Base-by-base conservation (phyloP, 2,888 invertebrate genomes). In the Odontocerum albicorne region DNA sequence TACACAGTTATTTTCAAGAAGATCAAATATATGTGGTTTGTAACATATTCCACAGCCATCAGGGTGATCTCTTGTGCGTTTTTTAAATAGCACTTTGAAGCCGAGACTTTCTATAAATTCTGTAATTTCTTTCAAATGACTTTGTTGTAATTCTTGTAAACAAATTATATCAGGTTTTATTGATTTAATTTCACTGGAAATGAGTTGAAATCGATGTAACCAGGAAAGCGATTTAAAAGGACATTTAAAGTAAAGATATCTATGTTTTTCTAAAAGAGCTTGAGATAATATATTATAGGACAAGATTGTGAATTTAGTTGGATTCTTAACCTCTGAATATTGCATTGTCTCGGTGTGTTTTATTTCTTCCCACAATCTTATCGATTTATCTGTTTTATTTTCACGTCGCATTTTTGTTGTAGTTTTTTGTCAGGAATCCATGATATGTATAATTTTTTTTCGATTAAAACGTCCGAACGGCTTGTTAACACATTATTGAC, bases 1-100 rank as follows among this genome's bases (percentile, higher is more conserved):
- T 36, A 92, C 88, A 40, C 79, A 79, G 0, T 80, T 70, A 49
- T 83, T 76, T 39, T 86, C 83, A 4, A 86, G 65, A 50, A 93
- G 68, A 38, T 80, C 72, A 63, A 97, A 90, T 50, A 83, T 74
- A 15, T 80, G 72, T 6, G 71, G 69, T 64, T 86, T 88, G 69
- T 85, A 96, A 67, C 92, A 89, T 35, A 96, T 88, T 0, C 95
- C 92, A 70, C 96, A 92, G 0, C 98, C 98, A 72, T 99, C 98
- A 8, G 76, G 74, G 64, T 90, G 84, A 31, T 74, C 73, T 1
- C 90, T 88, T 1, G 94, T 94, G 65, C 92, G 83, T 69, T 89
- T 88, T 71, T 95, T 93, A 68, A 83, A 96, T 2, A 91, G 67
- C 40, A 88, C 86, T 22, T 73, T 71, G 66, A 90, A 93, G 1